A percentile compares a stretch with the other conserved stretches of the same genome.
phyloP scores from a whole-genome alignment of 2,888 invertebrate species.

The Idaea aversata region DNA sequence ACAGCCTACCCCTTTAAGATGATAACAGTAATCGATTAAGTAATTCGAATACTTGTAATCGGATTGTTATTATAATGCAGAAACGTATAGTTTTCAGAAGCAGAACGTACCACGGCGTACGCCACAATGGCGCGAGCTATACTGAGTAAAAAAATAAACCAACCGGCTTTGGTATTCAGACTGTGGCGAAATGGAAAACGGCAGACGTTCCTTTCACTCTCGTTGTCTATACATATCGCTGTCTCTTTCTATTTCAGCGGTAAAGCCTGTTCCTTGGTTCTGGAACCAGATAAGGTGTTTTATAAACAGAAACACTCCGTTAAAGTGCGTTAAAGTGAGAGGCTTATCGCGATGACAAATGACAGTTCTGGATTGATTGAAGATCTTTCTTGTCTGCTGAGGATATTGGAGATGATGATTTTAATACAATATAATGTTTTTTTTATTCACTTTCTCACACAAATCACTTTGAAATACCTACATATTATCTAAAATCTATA shows the following conservation, averaged over 20 bases:
- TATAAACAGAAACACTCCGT: slow-evolving; percentile 35
- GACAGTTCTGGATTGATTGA: slow-evolving; percentile 15
- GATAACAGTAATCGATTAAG: not conserved
- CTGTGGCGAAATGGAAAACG: slow-evolving; percentile 55
- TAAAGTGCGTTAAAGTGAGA: slow-evolving; percentile 10
- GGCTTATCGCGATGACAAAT: slow-evolving; percentile 11
- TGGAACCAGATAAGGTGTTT: slow-evolving; percentile 44
- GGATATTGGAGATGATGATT: not conserved
- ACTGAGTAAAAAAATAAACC: slow-evolving; percentile 67
- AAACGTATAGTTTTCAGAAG: slow-evolving; percentile 37
- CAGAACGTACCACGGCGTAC: slow-evolving; percentile 49
- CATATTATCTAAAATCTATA: too few species aligned
- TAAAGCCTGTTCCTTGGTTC: slow-evolving; percentile 38
- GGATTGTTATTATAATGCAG: slow-evolving; percentile 18
- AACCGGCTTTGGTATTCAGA: slow-evolving; percentile 41
- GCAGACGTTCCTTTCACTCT: slow-evolving; percentile 46
- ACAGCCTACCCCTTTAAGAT: not conserved
- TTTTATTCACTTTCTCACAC: too few species aligned
- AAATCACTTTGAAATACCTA: too few species aligned
- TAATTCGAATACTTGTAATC: not conserved
- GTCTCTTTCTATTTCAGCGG: slow-evolving; percentile 47
- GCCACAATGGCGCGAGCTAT: slow-evolving; percentile 58
- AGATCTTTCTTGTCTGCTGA: not conserved
- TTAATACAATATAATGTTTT: too few species aligned
- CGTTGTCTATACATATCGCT: slow-evolving; percentile 25